These are phyloP conservation scores for Melanotaenia maccullochi DNA, from an alignment of 2,797 vertebrate genomes.

Conservation along the genomic window DNA sequence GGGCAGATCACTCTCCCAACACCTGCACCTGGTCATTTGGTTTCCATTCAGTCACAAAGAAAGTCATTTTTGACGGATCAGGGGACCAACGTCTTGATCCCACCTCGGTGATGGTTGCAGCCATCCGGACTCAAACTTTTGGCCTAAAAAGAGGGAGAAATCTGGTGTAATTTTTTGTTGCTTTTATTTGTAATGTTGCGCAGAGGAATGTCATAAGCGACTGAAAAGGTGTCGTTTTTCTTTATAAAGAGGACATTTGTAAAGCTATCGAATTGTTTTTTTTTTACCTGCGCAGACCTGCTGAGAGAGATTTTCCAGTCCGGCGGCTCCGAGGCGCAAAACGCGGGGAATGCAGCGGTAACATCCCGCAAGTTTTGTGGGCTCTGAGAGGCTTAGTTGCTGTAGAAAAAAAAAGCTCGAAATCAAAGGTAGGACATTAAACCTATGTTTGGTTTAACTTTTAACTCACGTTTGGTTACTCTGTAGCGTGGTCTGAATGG, in stretches of 20 bases:
- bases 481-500: slow-evolving; percentile 21
- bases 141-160: slow-evolving; percentile 29
- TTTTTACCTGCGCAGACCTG: slow-evolving; percentile 49
- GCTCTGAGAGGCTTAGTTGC: slow-evolving; percentile 15
- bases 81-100: slow-evolving; percentile 25
- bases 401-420: slow-evolving; percentile 9
- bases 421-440: slow-evolving; percentile 62
- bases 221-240: slow-evolving; percentile 27
- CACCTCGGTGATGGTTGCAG: slow-evolving; percentile 40
- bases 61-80: slow-evolving; percentile 39
- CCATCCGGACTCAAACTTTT: slow-evolving; percentile 60
- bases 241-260: slow-evolving; percentile 37
- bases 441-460: slow-evolving; percentile 66
- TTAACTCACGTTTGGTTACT: slow-evolving; percentile 65
- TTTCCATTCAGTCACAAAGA: slow-evolving; percentile 36
- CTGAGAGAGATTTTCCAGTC: slow-evolving; percentile 48
- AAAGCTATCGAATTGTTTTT: slow-evolving; percentile 61
- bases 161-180: slow-evolving; percentile 24
- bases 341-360: slow-evolving; percentile 74
- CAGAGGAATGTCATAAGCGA: slow-evolving; percentile 22
- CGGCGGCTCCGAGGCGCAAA: slow-evolving; percentile 46
- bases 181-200: slow-evolving; percentile 13
- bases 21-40: slow-evolving; percentile 79
- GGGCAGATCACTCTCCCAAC: slow-evolving; percentile 68
- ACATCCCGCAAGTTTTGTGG: slow-evolving; percentile 69